Conservation (phyloP, 2,888 invertebrate species). For the Brenthis hecate region DNA sequence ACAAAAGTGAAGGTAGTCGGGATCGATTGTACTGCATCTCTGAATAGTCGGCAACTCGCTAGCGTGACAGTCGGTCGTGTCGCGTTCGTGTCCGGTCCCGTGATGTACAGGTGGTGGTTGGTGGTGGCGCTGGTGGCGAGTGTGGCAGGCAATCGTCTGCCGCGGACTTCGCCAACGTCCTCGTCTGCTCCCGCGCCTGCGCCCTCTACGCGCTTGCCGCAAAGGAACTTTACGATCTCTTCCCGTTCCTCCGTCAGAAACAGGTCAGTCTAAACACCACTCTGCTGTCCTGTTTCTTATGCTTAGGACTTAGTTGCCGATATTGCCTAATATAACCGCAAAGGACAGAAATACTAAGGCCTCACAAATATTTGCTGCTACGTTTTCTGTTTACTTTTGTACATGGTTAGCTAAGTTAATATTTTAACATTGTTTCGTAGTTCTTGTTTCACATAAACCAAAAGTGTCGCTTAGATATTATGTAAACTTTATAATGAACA, state of each 20-base stretch:
- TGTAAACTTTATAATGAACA: no score
- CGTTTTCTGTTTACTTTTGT: conserved; percentile 19
- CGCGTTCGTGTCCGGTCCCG: conserved; percentile 63
- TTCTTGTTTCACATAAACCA: background rate
- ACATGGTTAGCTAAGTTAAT: conserved; percentile 2
- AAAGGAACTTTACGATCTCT: conserved; percentile 74
- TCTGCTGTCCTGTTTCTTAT: background rate
- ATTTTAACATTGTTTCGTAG: conserved; percentile 1
- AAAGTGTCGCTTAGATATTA: no score
- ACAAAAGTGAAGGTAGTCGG: conserved; percentile 74
- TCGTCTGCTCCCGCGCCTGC: conserved; percentile 83
- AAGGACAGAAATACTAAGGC: conserved; percentile 16
- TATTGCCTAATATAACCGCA: conserved; percentile 21
- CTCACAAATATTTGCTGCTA: conserved; percentile 30
- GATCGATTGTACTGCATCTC: conserved; percentile 55
- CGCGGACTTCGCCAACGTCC: conserved; percentile 77
- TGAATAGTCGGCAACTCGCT: conserved; percentile 57
- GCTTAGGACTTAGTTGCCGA: background rate
- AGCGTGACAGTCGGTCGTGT: conserved; percentile 64
- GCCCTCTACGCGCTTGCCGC: conserved; percentile 77
- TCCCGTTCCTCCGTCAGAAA: conserved; percentile 72
- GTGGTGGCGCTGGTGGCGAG: conserved; percentile 54
- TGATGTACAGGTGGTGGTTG: conserved; percentile 69
- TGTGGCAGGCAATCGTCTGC: conserved; percentile 69
- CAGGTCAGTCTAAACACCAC: conserved; percentile 62